Base-by-base conservation (phyloP, 1,140 invertebrate species). In the Frieseomelitta varia region DNA sequence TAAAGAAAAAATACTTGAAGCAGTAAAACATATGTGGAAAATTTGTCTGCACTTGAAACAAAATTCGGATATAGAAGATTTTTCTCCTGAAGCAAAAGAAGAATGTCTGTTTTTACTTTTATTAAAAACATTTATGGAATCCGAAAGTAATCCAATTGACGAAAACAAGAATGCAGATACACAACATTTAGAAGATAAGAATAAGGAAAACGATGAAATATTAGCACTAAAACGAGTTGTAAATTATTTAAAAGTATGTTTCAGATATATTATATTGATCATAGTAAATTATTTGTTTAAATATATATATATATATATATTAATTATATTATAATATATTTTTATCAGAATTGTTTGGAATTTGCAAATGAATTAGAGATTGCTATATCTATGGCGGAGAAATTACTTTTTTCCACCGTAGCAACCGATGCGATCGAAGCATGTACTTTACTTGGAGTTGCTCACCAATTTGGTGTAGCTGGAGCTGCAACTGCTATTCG, bases 371-470 rank as follows among this genome's bases (percentile, higher is more conserved):
- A 97, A 86, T 94, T 98, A 11, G 96, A 97, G 71, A 95, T 96
- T 75, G 96, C 97, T 0, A 95, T 98, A 71, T 97, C 97, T 1
- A 89, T 97, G 12, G 95, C 97, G 21, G 96, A 97, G 88, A 95
- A 96, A 21, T 93, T 98, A 87, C 94, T 98, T 4, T 96, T 96
- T 87, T 98, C 98, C 0, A 96, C 97, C 88, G 96, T 96, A 83
- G 95, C 96, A 1, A 96, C 97, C 1, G 98, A 98, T 93, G 97
- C 98, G 0, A 95, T 97, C 61, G 98, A 98, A 94, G 97, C 98
- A 0, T 97, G 98, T 67, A 96, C 97, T 74, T 97, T 99, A 91
- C 97, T 99, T 86, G 97, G 97, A 0, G 96, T 96, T 0, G 97
- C 97, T 8, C 97, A 97, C 91, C 96, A 97, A 90, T 98, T 98